A percentile compares a stretch with the other conserved stretches of the same genome.
These are phyloP conservation scores for Anas platyrhynchos DNA, from an alignment of 2,113 vertebrate species.

Conservation along the genomic window DNA sequence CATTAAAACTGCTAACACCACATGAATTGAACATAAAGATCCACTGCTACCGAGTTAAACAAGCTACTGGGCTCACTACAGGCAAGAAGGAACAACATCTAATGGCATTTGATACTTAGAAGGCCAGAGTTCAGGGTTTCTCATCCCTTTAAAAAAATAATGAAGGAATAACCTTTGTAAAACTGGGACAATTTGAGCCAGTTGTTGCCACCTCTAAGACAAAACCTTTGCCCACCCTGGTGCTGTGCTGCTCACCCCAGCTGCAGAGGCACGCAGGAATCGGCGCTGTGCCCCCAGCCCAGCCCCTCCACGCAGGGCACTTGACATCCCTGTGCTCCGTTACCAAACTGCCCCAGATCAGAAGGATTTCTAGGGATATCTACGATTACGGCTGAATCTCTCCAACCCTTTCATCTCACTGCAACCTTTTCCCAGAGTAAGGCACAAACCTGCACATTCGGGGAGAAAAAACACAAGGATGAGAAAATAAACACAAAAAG, in stretches of 20 bases:
- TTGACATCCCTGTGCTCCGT: fast-evolving
- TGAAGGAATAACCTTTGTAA: no score
- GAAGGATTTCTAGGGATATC: neutral
- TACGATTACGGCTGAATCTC: neutral
- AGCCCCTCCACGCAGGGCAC: neutral
- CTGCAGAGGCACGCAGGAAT: neutral
- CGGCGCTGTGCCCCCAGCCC: neutral
- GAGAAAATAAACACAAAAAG: neutral
- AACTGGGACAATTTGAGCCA: no score
- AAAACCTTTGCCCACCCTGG: neutral
- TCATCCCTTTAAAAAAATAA: no score
- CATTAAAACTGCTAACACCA: neutral
- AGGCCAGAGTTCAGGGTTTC: no score
- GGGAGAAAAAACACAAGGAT: no score
- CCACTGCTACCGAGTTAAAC: neutral
- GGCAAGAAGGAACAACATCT: neutral
- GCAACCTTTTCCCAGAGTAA: neutral
- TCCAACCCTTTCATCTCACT: neutral
- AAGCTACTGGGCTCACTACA: neutral
- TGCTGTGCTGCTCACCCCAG: neutral
- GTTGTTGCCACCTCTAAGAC: neutral
- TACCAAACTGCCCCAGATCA: neutral
- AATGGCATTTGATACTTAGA: neutral
- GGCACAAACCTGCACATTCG: neutral
- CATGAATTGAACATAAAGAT: neutral